A percentile compares a stretch with the other conserved stretches of the same genome.
Evolutionary conservation across 1,140 invertebrate genomes (phyloP).

Genomic region (Adelges cooleyi): DNA sequence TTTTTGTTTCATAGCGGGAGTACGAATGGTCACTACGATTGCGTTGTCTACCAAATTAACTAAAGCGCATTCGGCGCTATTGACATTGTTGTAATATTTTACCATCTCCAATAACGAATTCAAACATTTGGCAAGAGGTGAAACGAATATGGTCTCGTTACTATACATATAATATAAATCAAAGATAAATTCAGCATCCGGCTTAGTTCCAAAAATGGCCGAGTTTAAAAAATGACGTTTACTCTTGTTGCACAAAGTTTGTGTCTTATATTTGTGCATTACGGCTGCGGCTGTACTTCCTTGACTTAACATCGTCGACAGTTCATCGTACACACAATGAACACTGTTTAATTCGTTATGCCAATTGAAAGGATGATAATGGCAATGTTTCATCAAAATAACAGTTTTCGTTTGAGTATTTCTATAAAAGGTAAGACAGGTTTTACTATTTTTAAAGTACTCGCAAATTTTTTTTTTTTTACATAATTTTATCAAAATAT

Average conservation of each 20-base stretch:
- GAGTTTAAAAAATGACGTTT: background rate
- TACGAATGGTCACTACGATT: background rate
- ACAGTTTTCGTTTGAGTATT: background rate
- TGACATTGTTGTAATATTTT: background rate
- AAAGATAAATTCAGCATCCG: constrained; percentile 1
- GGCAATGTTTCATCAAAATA: background rate
- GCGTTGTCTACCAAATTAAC: background rate
- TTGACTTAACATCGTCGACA: background rate
- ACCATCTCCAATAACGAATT: background rate
- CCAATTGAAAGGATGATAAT: background rate
- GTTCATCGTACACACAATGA: background rate
- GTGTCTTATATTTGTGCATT: background rate
- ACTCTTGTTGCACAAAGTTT: background rate
- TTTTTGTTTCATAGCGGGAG: background rate
- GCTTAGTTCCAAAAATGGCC: background rate
- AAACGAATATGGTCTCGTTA: background rate
- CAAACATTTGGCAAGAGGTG: background rate
- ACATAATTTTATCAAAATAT: too few species aligned
- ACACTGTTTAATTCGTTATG: background rate
- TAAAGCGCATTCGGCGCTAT: background rate
- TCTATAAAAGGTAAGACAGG: background rate
- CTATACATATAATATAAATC: background rate
- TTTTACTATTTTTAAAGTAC: too few species aligned
- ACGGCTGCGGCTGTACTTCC: background rate
- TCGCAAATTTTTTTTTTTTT: too few species aligned